phyloP scores from a whole-genome alignment of 2,113 vertebrate genomes.

The human region GRCh38 chr1:1217001-1217500 shows the following conservation, averaged over 20 bases:
- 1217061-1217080: background rate
- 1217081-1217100: background rate
- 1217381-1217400: background rate
- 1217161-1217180: background rate
- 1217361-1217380: background rate
- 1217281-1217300: background rate
- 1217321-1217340: too few relatives aligned
- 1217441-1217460: background rate
- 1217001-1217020: background rate
- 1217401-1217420: too few relatives aligned
- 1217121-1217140: background rate
- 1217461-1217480: too few relatives aligned
- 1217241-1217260: background rate
- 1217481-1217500: rapidly evolving
- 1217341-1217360: too few relatives aligned
- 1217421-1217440: background rate
- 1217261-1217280: background rate
- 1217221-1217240: background rate
- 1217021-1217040: background rate
- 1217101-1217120: conserved; percentile 9
- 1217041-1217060: background rate
- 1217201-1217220: background rate
- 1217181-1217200: background rate
- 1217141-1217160: background rate
- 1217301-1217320: background rate